Evolutionary conservation across 2,888 invertebrate species (phyloP).

Genomic region (Choreutis nemorana): DNA sequence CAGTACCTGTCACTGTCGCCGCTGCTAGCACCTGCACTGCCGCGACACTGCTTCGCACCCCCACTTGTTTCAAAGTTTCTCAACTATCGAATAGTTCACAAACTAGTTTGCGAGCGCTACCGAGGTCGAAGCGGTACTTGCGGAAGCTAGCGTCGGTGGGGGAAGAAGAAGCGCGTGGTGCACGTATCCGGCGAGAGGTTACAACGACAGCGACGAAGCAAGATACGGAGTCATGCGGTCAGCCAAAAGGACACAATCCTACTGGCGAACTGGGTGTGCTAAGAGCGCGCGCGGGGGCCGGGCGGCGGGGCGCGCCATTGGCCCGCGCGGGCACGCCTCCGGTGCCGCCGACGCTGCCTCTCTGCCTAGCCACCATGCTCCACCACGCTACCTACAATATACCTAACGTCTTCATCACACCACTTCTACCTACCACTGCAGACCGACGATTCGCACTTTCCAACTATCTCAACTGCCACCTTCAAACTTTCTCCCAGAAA

Average conservation of each 20-base stretch:
- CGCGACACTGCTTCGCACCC: constrained; percentile 33
- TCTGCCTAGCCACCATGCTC: constrained; percentile 31
- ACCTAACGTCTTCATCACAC: constrained; percentile 16
- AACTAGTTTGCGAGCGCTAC: constrained; percentile 26
- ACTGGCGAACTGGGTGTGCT: constrained; percentile 57
- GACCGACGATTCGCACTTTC: too few species aligned
- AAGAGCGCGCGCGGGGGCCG: constrained; percentile 32
- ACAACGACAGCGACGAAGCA: constrained; percentile 62
- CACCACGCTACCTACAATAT: constrained; percentile 22
- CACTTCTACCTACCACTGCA: constrained; percentile 22
- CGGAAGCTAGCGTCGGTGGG: constrained; percentile 42
- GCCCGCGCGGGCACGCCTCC: constrained; percentile 54
- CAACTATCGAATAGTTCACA: constrained; percentile 36
- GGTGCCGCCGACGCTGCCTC: constrained; percentile 38
- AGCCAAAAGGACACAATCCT: constrained; percentile 68
- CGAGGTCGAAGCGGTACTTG: constrained; percentile 36
- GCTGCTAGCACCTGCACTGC: constrained; percentile 26
- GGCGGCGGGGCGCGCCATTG: constrained; percentile 32
- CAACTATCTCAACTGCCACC: too few species aligned
- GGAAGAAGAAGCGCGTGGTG: constrained; percentile 43
- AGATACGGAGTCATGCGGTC: constrained; percentile 68
- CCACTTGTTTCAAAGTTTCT: constrained; percentile 25
- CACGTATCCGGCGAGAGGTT: constrained; percentile 38
- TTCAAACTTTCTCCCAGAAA: too few species aligned
- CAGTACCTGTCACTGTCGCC: constrained; percentile 51